Evolutionary conservation across 2,797 vertebrate genomes (phyloP), one percentile per base, ranked within the genome.

Genomic region (Falco peregrinus): DNA sequence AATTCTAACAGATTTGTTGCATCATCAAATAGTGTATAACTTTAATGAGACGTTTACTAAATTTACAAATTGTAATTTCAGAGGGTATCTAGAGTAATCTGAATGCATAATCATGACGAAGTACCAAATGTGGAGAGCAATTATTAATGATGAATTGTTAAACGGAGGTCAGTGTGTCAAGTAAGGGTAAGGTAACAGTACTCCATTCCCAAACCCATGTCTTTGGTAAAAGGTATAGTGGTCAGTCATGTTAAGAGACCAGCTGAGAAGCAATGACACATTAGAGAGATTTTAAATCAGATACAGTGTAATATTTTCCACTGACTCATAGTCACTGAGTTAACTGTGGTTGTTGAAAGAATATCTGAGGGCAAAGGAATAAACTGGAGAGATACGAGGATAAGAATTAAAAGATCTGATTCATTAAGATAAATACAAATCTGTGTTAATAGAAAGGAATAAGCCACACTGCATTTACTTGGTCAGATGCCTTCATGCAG

Each of bases 381-480:
- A 57, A 70, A 68, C 4, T 33, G 35, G 81, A 74, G 26, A 63
- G 6, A 10, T 39, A 37, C 0, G 0, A 67, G 12, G 22, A 47
- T 39, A 54, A 47, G 20, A 61, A 60, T 70, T 16, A 48, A 31
- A 67, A 71, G 53, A 81, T 45, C n/a, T 53, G 15, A 48, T 68
- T 73, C 24, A 41, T 53, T 35, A 67, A 56, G 33, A 31, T 39
- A 68, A 51, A 71, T 63, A n/a, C 13, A 53, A 19, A 5, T 8
- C 25, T 45, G 4, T 39, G 11, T n/a, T 60, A 71, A 67, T 10
- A 19, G 22, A 64, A 88, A 84, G 2, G 16, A 54, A 41, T 47
- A 64, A 80, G 11, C 10, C 29, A 54, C 0, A 0, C 2, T 53
- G 19, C 0, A 1, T 2, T 8, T 43, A 24, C 15, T 50, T 1